These are phyloP conservation scores for Sturnira hondurensis DNA, from an alignment of 2,113 vertebrate species.

Conservation along the genomic window DNA sequence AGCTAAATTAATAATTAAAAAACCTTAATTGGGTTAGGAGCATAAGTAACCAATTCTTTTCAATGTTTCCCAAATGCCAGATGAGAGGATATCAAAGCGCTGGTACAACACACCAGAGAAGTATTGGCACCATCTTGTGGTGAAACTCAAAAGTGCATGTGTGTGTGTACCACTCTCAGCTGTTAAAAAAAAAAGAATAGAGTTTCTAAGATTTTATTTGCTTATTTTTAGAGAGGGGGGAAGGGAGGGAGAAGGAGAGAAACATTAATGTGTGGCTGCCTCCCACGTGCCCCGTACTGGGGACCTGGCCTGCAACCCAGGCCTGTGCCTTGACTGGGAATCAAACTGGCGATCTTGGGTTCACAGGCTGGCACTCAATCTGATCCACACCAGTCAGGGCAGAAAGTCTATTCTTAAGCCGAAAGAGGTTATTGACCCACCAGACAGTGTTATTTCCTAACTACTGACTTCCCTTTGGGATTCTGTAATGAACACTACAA, in stretches of 20 bases:
- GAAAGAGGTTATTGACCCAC: not conserved
- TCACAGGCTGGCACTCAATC: too few species aligned
- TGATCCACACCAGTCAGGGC: too few species aligned
- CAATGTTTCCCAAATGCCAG: not conserved
- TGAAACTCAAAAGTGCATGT: not conserved
- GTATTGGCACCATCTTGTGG: slow-evolving; percentile 57
- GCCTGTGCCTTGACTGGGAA: too few species aligned
- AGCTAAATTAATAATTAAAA: slow-evolving; percentile 26
- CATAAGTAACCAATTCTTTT: not conserved
- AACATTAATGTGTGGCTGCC: too few species aligned
- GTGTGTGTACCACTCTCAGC: not conserved
- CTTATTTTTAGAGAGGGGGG: too few species aligned
- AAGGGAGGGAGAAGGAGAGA: too few species aligned
- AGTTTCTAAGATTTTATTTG: too few species aligned
- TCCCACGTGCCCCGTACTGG: too few species aligned
- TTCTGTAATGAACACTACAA: not conserved
- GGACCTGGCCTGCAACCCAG: too few species aligned
- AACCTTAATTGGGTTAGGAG: not conserved
- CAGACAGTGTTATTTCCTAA: not conserved
- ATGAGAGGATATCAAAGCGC: not conserved
- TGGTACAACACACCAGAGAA: not conserved
- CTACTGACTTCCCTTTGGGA: not conserved
- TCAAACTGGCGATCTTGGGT: too few species aligned
- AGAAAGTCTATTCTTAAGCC: not conserved
- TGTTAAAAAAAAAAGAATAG: too few species aligned